Evolutionary conservation across 2,888 invertebrate species (phyloP).

Genomic region (Macrosoma leucophasiata): DNA sequence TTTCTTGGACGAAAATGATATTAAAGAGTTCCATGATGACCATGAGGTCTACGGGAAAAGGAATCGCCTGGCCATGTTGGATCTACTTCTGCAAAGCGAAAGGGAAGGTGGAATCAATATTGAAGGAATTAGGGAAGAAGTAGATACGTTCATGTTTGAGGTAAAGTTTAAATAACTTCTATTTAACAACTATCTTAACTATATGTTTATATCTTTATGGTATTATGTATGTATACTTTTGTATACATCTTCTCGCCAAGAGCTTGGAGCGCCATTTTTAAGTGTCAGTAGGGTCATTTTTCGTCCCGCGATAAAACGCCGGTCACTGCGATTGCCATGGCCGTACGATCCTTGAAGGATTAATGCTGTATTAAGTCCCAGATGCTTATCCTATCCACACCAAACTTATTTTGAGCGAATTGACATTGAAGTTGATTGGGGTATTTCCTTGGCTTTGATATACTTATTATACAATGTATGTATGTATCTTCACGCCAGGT

Average conservation of each 20-base stretch:
- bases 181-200: neutral
- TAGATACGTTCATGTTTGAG: constrained; percentile 84
- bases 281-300: too few species aligned
- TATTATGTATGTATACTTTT: neutral
- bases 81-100: constrained; percentile 76
- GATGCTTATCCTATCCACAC: too few species aligned
- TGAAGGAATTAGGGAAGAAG: constrained; percentile 79
- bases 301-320: neutral
- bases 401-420: neutral
- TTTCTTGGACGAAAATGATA: neutral
- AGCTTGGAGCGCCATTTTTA: too few species aligned
- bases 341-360: too few species aligned
- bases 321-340: neutral
- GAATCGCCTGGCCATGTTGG: constrained; percentile 77
- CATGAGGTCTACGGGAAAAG: constrained; percentile 22
- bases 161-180: constrained; percentile 35
- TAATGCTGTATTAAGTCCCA: too few species aligned
- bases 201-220: neutral
- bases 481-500: too few species aligned
- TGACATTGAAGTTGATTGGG: neutral
- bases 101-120: constrained; percentile 73
- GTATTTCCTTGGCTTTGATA: too few species aligned
- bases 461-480: too few species aligned
- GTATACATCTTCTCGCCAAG: too few species aligned
- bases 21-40: neutral